Base-by-base conservation (phyloP, 2,888 invertebrate species). In the Folsomia manolachei region DNA sequence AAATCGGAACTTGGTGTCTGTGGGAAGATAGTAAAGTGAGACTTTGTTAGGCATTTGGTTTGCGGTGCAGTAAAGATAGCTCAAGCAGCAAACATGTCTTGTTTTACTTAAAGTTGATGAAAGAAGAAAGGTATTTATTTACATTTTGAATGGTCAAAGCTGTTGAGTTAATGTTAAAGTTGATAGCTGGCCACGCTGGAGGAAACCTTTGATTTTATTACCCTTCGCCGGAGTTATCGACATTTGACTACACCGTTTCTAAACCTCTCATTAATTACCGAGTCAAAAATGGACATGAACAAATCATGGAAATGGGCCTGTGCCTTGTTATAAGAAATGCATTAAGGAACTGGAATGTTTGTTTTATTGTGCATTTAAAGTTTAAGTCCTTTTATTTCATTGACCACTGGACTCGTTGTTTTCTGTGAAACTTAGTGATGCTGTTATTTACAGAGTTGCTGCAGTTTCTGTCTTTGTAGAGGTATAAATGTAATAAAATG, bases 201-300 rank as follows among this genome's bases (percentile, higher is more conserved):
- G n/a, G n/a, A n/a, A n/a, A n/a, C n/a, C n/a, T n/a, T 56, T 56
- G 18, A 56, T 56, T 56, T 56, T 56, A 56, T 56, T 56, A n/a
- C 56, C 18, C 56, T 56, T 19, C 56, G 56, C 19, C 18, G 56
- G 18, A 14, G 21, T 11, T 52, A 66, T 66, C 52, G 65, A 66
- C 65, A 51, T 51, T 52, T 52, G 52, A 52, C 27, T 66, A 23
- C 19, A 66, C 14, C 25, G 14, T 27, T 66, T 24, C 62, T 51
- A 71, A 62, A 61, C 65, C 27, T 71, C 62, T 71, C 71, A 71
- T 71, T 68, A 71, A 71, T 71, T 68, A 71, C 52, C 27, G 61
- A 71, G 67, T 71, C 71, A 68, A 63, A 68, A 71, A 63, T 71
- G 68, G 71, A 71, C 68, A 68, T 39, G 66, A 66, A 70, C 66